Evolutionary conservation across 1,140 invertebrate species (phyloP).

Genomic region (Euura saliciscinereae): DNA sequence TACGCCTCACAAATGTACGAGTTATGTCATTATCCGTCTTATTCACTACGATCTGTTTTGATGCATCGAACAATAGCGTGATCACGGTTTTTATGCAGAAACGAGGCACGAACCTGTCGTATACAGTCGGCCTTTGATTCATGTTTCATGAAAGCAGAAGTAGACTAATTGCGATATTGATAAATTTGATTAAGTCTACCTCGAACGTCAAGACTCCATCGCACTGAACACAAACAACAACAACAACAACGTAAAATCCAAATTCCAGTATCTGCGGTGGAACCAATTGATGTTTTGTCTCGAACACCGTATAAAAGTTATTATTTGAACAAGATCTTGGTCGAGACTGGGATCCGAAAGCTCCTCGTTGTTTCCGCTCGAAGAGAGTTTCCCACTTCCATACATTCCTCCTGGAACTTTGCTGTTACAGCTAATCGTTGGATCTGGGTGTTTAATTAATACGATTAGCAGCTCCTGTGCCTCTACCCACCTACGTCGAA

Average conservation of each 20-base stretch:
- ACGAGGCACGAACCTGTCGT: too few species aligned
- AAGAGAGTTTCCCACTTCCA: conserved; percentile 37
- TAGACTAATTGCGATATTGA: background rate
- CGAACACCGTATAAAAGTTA: conserved; percentile 19
- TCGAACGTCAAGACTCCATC: background rate
- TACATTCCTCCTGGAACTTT: background rate
- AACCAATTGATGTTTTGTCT: conserved; percentile 7
- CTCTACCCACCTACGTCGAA: background rate
- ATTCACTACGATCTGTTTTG: background rate
- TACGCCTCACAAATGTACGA: too few species aligned
- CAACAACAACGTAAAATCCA: too few species aligned
- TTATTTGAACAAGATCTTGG: conserved; percentile 45
- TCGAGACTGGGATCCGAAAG: conserved; percentile 33
- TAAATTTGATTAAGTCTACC: background rate
- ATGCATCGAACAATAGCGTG: background rate
- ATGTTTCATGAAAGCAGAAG: too few species aligned
- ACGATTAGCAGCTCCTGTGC: background rate
- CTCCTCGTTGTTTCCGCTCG: conserved; percentile 10
- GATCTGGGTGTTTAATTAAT: background rate
- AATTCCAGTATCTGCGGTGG: too few species aligned
- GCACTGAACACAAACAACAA: background rate
- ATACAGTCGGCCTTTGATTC: too few species aligned
- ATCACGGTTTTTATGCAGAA: background rate
- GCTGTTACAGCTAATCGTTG: background rate
- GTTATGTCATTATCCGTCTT: background rate